Percentiles rank a stretch among this genome's conserved stretches.
phyloP scores from a whole-genome alignment of 2,888 invertebrate genomes.

The Sarcophaga caerulescens region DNA sequence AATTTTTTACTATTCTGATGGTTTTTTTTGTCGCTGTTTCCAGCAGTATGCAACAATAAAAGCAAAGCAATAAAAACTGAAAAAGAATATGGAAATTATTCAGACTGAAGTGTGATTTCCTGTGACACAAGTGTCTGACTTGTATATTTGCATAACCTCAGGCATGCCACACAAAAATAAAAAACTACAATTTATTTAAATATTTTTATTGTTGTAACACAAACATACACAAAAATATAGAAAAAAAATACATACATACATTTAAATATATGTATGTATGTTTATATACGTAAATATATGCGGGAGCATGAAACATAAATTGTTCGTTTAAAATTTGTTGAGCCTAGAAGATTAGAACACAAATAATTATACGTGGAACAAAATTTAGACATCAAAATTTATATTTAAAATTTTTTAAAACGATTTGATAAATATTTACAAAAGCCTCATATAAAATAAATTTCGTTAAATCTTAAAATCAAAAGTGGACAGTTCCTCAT shows the following conservation, averaged over 20 bases:
- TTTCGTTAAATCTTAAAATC: too few species aligned
- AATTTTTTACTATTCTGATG: not conserved
- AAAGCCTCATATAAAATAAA: too few species aligned
- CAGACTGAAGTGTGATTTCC: slow-evolving; percentile 69
- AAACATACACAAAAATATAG: not conserved
- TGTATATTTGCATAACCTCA: slow-evolving; percentile 66
- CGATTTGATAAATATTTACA: too few species aligned
- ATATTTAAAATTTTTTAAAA: too few species aligned
- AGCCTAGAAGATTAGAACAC: not conserved
- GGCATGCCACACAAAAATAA: slow-evolving; percentile 46
- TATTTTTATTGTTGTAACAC: slow-evolving; percentile 28
- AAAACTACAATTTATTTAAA: slow-evolving; percentile 5
- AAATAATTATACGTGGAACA: too few species aligned
- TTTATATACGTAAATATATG: too few species aligned
- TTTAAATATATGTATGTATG: not conserved
- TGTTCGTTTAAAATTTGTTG: slow-evolving; percentile 22
- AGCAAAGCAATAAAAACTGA: slow-evolving; percentile 1
- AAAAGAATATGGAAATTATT: slow-evolving; percentile 57
- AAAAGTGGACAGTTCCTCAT: too few species aligned
- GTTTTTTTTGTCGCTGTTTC: slow-evolving; percentile 17
- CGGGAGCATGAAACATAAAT: not conserved
- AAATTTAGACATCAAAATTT: too few species aligned
- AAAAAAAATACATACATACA: slow-evolving; percentile 1
- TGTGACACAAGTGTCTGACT: slow-evolving; percentile 66
- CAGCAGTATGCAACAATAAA: slow-evolving; percentile 36